Percentiles rank a stretch among this genome's conserved stretches.
These are phyloP conservation scores for Phacellophora camtschatica DNA, from an alignment of 30 jellyfish, hydroid and myxozoan genomes.

Conservation along the genomic window DNA sequence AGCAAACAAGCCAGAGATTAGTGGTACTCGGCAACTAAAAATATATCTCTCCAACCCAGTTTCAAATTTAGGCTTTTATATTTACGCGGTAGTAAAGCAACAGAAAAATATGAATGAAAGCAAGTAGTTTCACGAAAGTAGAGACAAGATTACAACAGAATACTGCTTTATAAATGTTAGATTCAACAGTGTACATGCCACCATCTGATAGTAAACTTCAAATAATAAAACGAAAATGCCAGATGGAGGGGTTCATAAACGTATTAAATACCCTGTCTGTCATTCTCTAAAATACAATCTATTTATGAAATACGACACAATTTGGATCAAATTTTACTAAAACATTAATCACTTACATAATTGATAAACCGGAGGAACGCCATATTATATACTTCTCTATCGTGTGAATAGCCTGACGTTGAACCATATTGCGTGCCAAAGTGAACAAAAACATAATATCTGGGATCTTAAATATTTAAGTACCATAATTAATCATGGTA, in stretches of 20 bases:
- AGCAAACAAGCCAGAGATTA: too few relatives aligned
- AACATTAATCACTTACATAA: slow-evolving; percentile 57
- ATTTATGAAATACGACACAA: slow-evolving; percentile 67
- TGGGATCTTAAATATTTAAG: background rate
- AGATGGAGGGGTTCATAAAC: slow-evolving; percentile 9
- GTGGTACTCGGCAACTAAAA: too few relatives aligned
- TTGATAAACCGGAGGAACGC: slow-evolving; percentile 28
- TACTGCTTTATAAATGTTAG: slow-evolving; percentile 29
- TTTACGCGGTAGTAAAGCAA: too few relatives aligned
- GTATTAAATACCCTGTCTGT: slow-evolving; percentile 44
- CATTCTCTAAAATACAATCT: slow-evolving; percentile 63
- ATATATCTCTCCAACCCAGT: background rate
- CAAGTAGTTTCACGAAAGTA: background rate
- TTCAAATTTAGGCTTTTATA: background rate
- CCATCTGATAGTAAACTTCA: background rate
- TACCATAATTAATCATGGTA: too few relatives aligned
- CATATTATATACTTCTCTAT: slow-evolving; percentile 26
- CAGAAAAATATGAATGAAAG: background rate
- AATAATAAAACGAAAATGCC: slow-evolving; percentile 31
- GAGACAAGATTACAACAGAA: slow-evolving; percentile 29
- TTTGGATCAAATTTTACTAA: slow-evolving; percentile 50
- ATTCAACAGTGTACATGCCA: slow-evolving; percentile 16
- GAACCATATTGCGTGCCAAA: too few relatives aligned
- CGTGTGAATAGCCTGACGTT: slow-evolving; percentile 21
- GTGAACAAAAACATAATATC: too few relatives aligned